Evolutionary conservation across 2,113 vertebrate species (phyloP).

Genomic region (Plestiodon gilberti): DNA sequence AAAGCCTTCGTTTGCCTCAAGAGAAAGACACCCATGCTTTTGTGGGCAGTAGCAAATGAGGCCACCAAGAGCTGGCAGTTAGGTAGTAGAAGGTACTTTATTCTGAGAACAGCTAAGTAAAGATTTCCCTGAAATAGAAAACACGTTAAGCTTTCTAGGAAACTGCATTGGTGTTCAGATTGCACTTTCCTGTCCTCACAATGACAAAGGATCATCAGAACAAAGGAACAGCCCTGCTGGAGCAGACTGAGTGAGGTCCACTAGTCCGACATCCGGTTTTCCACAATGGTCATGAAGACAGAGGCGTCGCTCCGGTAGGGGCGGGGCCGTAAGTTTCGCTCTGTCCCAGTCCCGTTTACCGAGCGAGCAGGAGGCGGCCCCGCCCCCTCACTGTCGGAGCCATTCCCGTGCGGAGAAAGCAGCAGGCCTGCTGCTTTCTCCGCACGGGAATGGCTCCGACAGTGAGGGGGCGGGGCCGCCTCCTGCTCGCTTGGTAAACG

Average conservation of each 20-base stretch:
- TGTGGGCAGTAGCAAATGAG: neutral
- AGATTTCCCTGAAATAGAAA: neutral
- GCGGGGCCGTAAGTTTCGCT: too few relatives aligned
- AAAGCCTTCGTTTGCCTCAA: too few relatives aligned
- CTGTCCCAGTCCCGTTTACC: too few relatives aligned
- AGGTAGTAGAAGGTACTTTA: neutral
- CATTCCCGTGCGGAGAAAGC: too few relatives aligned
- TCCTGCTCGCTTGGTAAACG: too few relatives aligned
- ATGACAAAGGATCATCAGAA: neutral
- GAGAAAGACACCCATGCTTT: neutral
- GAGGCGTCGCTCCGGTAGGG: too few relatives aligned
- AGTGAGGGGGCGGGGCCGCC: too few relatives aligned
- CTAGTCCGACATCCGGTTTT: neutral
- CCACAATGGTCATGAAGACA: too few relatives aligned
- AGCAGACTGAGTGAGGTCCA: neutral
- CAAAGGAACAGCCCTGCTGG: neutral
- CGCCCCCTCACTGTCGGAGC: too few relatives aligned
- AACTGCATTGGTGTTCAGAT: neutral
- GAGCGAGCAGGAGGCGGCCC: too few relatives aligned
- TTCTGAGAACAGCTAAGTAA: neutral
- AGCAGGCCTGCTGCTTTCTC: too few relatives aligned
- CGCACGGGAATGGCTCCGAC: too few relatives aligned
- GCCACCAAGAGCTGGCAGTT: neutral
- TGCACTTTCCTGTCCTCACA: neutral
- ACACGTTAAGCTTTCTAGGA: neutral